Evolutionary conservation across 2,888 invertebrate species (phyloP).

Genomic region (Noctuana brunneofusca): DNA sequence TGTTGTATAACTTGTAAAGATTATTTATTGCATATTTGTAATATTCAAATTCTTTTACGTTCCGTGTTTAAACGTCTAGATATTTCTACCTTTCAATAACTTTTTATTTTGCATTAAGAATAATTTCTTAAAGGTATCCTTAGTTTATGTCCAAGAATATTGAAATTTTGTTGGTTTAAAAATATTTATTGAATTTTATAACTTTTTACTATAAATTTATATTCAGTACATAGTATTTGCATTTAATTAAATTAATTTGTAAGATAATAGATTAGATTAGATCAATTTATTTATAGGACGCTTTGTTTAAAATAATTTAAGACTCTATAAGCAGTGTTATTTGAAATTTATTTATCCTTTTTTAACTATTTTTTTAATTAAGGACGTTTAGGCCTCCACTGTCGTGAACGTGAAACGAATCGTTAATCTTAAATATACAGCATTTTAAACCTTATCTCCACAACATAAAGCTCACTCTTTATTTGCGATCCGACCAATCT

Average conservation of each 20-base stretch:
- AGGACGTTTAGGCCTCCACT: neutral
- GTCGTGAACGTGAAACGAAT: neutral
- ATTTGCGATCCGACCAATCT: too few relatives aligned
- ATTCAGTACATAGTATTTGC: neutral
- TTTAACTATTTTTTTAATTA: neutral
- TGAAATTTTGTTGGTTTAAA: neutral
- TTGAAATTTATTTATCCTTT: neutral
- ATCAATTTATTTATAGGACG: neutral
- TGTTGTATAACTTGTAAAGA: too few relatives aligned
- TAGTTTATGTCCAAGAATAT: neutral
- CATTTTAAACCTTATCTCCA: neutral
- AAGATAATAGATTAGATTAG: neutral
- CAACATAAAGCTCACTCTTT: too few relatives aligned
- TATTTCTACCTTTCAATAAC: too few relatives aligned
- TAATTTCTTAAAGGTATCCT: neutral
- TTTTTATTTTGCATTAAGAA: neutral
- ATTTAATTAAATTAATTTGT: constrained; percentile 3
- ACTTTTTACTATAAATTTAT: neutral
- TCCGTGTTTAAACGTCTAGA: too few relatives aligned
- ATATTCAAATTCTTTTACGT: too few relatives aligned
- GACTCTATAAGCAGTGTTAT: neutral
- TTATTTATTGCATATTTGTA: too few relatives aligned
- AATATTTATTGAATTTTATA: too few relatives aligned
- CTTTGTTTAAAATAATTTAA: neutral
- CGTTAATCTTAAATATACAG: neutral